Percentiles rank a stretch among this genome's conserved stretches.
phyloP scores from a whole-genome alignment of 2,888 invertebrate genomes.

The Drosophila setosimentum region DNA sequence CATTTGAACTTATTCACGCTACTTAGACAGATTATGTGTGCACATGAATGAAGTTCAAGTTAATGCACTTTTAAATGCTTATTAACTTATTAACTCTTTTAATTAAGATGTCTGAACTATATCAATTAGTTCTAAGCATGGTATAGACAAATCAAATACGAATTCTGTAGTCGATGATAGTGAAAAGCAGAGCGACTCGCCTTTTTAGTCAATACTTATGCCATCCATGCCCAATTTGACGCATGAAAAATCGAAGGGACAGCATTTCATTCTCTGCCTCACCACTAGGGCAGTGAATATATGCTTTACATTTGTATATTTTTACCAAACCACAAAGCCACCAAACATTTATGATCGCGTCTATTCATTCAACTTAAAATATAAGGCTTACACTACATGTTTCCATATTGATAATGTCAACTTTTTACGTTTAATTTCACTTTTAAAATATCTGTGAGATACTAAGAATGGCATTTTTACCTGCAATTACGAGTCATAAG shows the following conservation, averaged over 20 bases:
- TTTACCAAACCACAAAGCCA: not conserved
- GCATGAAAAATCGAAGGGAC: too few species aligned
- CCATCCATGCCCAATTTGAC: too few species aligned
- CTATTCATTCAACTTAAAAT: not conserved
- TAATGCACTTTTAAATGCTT: constrained; percentile 23
- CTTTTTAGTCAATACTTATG: too few species aligned
- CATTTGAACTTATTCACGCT: constrained; percentile 40
- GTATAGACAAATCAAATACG: constrained; percentile 7
- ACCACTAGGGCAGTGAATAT: not conserved
- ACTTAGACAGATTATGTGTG: constrained; percentile 32
- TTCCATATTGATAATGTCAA: too few species aligned
- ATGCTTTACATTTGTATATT: not conserved
- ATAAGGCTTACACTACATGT: not conserved
- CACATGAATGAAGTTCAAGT: constrained; percentile 16
- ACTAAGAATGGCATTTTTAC: not conserved
- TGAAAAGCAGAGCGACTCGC: too few species aligned
- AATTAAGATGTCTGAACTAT: constrained; percentile 7
- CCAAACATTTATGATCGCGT: not conserved
- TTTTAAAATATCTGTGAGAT: not conserved
- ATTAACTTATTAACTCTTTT: constrained; percentile 1
- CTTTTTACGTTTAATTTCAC: not conserved
- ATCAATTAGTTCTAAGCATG: not conserved
- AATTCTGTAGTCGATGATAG: too few species aligned
- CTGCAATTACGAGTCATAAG: constrained; percentile 4
- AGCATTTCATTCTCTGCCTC: too few species aligned